Evolutionary conservation across 2,888 invertebrate genomes (phyloP).

Genomic region (Macrosiphum euphorbiae): DNA sequence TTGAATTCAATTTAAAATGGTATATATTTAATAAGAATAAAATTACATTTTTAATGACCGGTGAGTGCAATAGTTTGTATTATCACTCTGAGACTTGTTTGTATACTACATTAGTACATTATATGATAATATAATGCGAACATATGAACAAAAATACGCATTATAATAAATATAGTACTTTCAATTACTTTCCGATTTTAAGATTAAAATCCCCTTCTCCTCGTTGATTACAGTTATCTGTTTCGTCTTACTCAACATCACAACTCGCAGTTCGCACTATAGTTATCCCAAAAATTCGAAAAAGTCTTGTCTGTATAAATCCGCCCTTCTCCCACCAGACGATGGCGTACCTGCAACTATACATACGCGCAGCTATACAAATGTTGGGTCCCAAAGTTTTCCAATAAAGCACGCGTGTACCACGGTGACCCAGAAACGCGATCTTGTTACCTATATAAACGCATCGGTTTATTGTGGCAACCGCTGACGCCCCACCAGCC

Average conservation of each 20-base stretch:
- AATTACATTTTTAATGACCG: not conserved
- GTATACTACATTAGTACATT: not conserved
- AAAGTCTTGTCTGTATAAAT: not conserved
- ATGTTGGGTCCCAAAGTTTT: conserved; percentile 42
- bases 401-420: conserved; percentile 41
- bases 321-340: not conserved
- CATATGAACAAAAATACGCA: not conserved
- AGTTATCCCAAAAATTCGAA: not conserved
- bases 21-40: not conserved
- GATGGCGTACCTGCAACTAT: not conserved
- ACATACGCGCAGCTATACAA: not conserved
- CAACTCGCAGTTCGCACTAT: not conserved
- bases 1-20: not conserved
- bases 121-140: not conserved
- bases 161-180: not conserved
- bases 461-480: conserved; percentile 49
- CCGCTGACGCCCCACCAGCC: conserved; percentile 4
- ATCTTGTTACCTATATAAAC: conserved; percentile 52
- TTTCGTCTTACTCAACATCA: not conserved
- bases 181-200: not conserved
- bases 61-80: not conserved
- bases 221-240: not conserved
- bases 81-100: not conserved
- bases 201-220: not conserved
- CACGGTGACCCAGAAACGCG: conserved; percentile 58